Base-by-base conservation (phyloP, 2,888 invertebrate species). In the Trichacis sp. region DNA sequence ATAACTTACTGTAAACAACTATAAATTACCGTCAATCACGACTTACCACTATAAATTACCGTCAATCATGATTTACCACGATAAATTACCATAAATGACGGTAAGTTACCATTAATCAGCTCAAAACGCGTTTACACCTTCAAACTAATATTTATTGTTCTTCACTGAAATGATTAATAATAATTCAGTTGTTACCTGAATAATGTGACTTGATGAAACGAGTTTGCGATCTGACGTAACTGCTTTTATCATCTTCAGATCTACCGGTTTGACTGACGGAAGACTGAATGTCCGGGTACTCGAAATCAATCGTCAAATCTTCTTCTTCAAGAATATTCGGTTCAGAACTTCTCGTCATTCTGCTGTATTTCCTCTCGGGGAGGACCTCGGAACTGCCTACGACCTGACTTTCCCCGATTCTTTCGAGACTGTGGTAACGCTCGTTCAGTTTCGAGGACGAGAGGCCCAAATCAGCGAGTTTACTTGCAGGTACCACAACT, bases 361-460 rank as follows among this genome's bases (percentile, higher is more conserved):
- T 77, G 57, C 85, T 86, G 71, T 86, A 86, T 58, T 86, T 86
- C 58, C 86, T 83, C 57, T 86, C 86, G 56, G 85, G 84, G 1
- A 73, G 60, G 4, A 80, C 73, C 58, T 85, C 85, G 5, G 78
- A 75, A 53, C 79, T 83, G 20, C 77, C 80, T 0, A 80, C 83
- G 0, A 80, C 80, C 14, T 64, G 64, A 1, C 65, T 56, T 57
- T 83, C 82, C 1, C 81, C 80, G 49, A 84, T 81, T 71, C 85
- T 88, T 81, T 95, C 95, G 24, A 93, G 91, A 3, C 94, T 95
- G 78, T 94, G 94, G 78, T 96, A 96, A 14, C 97, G 88, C 68
- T 94, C 94, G 80, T 97, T 97, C 4, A 97, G 85, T 53, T 93
- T 89, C 8, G 94, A 94, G 74, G 93, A 92, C 0, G 96, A 95